Evolutionary conservation across 2,113 vertebrate species (phyloP), one percentile per base, ranked within the genome.

Genomic region (Enhydra lutris): DNA sequence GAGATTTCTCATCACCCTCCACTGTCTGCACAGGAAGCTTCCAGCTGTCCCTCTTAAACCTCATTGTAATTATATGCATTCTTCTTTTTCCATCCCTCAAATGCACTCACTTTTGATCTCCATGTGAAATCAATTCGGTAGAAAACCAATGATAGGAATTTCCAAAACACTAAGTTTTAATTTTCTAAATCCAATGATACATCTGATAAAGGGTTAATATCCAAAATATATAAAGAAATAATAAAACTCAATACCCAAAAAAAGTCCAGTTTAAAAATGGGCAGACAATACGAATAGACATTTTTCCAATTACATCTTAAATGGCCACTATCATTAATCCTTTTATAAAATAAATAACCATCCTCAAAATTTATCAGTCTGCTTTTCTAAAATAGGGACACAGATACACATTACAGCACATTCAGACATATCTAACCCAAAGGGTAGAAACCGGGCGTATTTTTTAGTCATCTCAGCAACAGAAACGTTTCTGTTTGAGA

Each of bases 101-200:
- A 20, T 52, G 24, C 4, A 11, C 36, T 84, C 61, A 45, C 7
- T 42, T 84, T 61, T 80, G 45, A 52, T 84, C 20, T 80, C 36
- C 47, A 39, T 39, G 82, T 81, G 21, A 89, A 82, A 83, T 84
- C 31, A 91, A 31, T 71, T 89, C 34, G 14, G 12, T 80, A 78
- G 50, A 84, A 85, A 26, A 69, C 26, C 31, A 26, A 52, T 71
- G 59, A 36, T 29, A 95, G 71, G 26, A 79, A 50, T 78, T 95
- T 93, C 69, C 45, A 96, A 96, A 95, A 59, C 18, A 78, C 29
- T 67, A 80, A 67, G 6, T 67, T 89, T 71, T 47, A 24, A 13
- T 31, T 82, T 97, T 92, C 94, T 93, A 93, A 90, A 96, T 20
- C 7, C 23, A 79, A 59, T 79, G 76, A 52, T 20, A 79, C 34